Evolutionary conservation across 2,888 invertebrate genomes (phyloP).

Genomic region (Cotesia congregata): DNA sequence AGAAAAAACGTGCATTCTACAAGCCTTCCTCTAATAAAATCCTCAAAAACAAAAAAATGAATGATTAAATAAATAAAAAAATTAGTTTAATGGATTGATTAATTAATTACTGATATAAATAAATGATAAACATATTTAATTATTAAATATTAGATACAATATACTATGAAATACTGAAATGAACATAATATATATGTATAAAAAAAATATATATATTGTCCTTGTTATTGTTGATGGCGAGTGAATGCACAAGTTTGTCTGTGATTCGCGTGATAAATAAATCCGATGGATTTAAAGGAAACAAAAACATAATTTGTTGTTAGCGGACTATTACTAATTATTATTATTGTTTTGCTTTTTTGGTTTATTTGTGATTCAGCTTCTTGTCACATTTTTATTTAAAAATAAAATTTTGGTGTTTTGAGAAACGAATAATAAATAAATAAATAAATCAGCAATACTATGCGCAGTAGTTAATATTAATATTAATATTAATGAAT

Average conservation of each 20-base stretch:
- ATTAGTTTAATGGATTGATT: not conserved
- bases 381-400: not conserved
- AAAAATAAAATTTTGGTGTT: not conserved
- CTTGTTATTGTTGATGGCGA: slow-evolving; percentile 44
- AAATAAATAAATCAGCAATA: slow-evolving; percentile 1
- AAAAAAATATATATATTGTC: slow-evolving; percentile 19
- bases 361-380: not conserved
- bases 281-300: slow-evolving; percentile 20
- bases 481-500: not conserved
- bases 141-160: slow-evolving; percentile 29
- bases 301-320: not conserved
- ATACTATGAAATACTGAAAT: not conserved
- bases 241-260: slow-evolving; percentile 47
- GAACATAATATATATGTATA: slow-evolving; percentile 22
- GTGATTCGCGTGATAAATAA: slow-evolving; percentile 44
- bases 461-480: not conserved
- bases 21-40: not conserved
- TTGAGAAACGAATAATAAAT: not conserved
- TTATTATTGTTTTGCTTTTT: not conserved
- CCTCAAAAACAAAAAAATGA: not conserved
- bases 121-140: slow-evolving; percentile 6
- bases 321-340: not conserved
- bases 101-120: not conserved
- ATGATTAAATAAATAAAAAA: too few species aligned
- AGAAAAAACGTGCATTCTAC: not conserved